Conservation (phyloP, 1,140 invertebrate genomes). For the Drosophila busckii region DNA sequence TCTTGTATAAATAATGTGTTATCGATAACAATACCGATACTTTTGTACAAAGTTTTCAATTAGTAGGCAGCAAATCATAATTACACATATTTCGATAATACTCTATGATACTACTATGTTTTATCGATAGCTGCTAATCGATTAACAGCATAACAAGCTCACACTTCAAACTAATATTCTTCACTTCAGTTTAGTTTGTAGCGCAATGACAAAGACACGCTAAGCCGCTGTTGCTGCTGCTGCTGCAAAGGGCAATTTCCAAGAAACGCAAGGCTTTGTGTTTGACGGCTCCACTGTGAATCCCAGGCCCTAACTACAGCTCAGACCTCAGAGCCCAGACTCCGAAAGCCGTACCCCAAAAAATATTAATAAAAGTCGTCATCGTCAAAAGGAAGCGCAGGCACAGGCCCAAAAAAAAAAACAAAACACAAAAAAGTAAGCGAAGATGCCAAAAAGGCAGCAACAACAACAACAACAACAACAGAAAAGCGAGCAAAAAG, state of each 20-base stretch:
- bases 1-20: too few relatives aligned
- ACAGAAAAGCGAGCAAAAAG: constrained; percentile 34
- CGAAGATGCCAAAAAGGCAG: background rate
- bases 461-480: too few relatives aligned
- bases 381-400: constrained; percentile 71
- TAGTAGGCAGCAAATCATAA: too few relatives aligned
- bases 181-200: constrained; percentile 11
- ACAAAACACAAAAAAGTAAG: constrained; percentile 4
- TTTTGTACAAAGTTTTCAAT: too few relatives aligned
- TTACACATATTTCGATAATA: too few relatives aligned
- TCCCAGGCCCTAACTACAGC: constrained; percentile 10
- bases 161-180: too few relatives aligned
- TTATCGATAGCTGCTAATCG: background rate
- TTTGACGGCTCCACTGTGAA: constrained; percentile 34
- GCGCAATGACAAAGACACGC: constrained; percentile 27
- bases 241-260: constrained; percentile 51
- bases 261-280: constrained; percentile 67
- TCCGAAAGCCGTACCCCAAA: constrained; percentile 55
- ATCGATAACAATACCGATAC: too few relatives aligned
- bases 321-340: constrained; percentile 11
- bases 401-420: constrained; percentile 39
- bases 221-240: too few relatives aligned
- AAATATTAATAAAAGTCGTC: constrained; percentile 76
- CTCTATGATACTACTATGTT: too few relatives aligned
- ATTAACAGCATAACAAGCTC: too few relatives aligned